Base-by-base conservation (phyloP, 1,140 invertebrate species). In the Pseudomyrmex cubaensis region DNA sequence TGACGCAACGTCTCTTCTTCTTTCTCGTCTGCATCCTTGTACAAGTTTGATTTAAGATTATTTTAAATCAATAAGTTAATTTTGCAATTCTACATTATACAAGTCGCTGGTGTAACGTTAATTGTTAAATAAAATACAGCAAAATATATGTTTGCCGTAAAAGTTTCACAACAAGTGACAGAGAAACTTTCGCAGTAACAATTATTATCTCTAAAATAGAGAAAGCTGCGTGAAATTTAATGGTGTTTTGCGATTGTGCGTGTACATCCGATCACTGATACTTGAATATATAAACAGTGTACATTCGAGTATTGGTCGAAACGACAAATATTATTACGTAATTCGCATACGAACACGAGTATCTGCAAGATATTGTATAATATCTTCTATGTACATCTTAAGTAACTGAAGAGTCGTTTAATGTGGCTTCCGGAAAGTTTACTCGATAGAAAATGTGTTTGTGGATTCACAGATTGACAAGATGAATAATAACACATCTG, bases 161-260 rank as follows among this genome's bases (percentile, higher is more conserved):
- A 70, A 9, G 35, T 61, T 50, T 35, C 8, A 35, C 35, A 22
- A 78, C 35, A 22, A 78, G 54, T 57, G 10, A 69, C 12, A 73
- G 13, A 74, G 5, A 1, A 13, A 9, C 56, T 80, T 73, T 80
- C 22, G n/a, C 67, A 44, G 74, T 13, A 54, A 61, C 54, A 20
- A 62, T 56, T 7, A 59, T 12, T 74, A 63, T 20, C 4, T n/a
- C 22, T 62, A 54, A 73, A 61, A 57, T 86, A 84, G 85, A 84
- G 85, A 87, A 87, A 87, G 82, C 78, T 20, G 59, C 25, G 69
- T 75, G 56, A 75, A 74, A 87, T 75, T 84, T 48, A 84, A 66
- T 50, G 57, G 54, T 61, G 8, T n/a, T 48, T 66, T 46, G 56
- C 15, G 52, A 64, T 69, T 57, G 44, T 75, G 50, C 22, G 25